Percentiles rank a stretch among this genome's conserved stretches.
Evolutionary conservation across 2,113 vertebrate genomes (phyloP).

Genomic region (Caretta caretta): DNA sequence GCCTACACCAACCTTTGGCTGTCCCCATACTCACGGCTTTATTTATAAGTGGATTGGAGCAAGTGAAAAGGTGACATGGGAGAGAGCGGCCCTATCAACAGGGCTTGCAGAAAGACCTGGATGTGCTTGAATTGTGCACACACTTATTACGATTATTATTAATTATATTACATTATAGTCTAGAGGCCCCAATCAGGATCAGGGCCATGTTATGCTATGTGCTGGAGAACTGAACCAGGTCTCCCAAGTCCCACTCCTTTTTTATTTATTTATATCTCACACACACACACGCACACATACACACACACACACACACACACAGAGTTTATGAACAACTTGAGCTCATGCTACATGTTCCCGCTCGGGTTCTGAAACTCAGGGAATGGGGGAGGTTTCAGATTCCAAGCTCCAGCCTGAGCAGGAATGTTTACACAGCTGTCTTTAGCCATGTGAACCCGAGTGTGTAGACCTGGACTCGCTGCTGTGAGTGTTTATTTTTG

Average conservation of each 20-base stretch:
- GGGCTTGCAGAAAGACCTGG: background rate
- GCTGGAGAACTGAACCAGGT: background rate
- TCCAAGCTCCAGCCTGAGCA: background rate
- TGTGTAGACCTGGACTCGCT: background rate
- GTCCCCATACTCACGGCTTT: background rate
- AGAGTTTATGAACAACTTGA: background rate
- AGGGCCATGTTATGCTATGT: background rate
- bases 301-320: background rate
- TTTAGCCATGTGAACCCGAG: background rate
- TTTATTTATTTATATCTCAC: background rate
- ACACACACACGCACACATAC: accelerated
- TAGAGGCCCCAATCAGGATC: accelerated
- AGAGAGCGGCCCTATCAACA: background rate
- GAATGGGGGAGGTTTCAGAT: background rate
- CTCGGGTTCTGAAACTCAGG: background rate
- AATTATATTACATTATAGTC: background rate
- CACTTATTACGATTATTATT: background rate
- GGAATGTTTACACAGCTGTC: background rate
- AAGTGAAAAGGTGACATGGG: background rate
- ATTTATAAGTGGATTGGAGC: background rate
- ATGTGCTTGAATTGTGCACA: background rate
- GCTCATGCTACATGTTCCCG: background rate
- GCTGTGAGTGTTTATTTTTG: background rate
- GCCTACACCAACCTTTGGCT: background rate
- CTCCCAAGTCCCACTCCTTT: background rate